Evolutionary conservation across 2,888 invertebrate genomes (phyloP), one percentile per base, ranked within the genome.

Genomic region (Drosophila limbata): DNA sequence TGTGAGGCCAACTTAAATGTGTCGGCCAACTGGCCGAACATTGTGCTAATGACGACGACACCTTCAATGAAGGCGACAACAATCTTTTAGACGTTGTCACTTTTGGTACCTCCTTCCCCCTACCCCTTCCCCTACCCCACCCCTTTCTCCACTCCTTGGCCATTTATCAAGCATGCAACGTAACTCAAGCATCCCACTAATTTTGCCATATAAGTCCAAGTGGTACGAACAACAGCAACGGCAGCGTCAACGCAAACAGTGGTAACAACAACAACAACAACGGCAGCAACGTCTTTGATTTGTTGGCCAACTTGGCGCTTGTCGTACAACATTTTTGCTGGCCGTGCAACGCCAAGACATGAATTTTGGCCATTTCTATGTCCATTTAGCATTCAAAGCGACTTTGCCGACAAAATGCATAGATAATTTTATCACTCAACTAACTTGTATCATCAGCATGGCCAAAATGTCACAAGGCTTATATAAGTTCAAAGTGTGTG

Each of bases 321-420:
- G 90, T 88, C 72, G 86, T 81, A 85, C 87, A 88, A 74, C 88
- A 87, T 89, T 84, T 88, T 79, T 88, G 81, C 78, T 33, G 61
- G 19, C 44, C 52, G 25, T n/a, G 44, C 59, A 63, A 67, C 33
- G 55, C 40, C 44, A 15, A 68, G 51, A 56, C 66, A 67, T 52
- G 61, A 39, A 62, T 73, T 65, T 63, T 67, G 69, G 68, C 71
- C 70, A 75, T 67, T 73, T 64, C 69, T 63, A 70, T 70, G 55
- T 13, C 69, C 76, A 69, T 73, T 77, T 67, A 57, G 44, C 56
- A 73, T 73, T 80, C 74, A 83, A 84, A 87, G 71, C 25, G 62
- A 47, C 35, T 53, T 44, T 59, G 74, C 87, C 84, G 87, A 70
- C 81, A 55, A 71, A 48, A 65, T 77, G 68, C 69, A 74, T 69